Percentiles rank a stretch among this genome's conserved stretches.
Conservation (phyloP, 2,797 vertebrate genomes). For the Crocodylus rhombifer region DNA sequence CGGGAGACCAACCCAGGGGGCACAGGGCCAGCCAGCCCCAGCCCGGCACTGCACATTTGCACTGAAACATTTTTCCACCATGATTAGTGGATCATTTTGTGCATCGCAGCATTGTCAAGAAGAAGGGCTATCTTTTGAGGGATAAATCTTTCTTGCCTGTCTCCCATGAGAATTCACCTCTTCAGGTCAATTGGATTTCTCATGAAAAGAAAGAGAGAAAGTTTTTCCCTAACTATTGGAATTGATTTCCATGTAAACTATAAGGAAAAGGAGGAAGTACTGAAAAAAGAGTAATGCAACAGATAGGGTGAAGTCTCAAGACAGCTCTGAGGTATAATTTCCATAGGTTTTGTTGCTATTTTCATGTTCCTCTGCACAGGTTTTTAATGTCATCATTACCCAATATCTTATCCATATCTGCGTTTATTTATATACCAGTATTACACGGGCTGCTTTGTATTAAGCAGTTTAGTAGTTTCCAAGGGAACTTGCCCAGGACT, state of each 20-base stretch:
- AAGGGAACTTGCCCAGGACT: not conserved
- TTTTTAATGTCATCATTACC: not conserved
- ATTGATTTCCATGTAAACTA: not conserved
- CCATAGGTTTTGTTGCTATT: not conserved
- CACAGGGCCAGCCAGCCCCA: no score
- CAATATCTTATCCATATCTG: not conserved
- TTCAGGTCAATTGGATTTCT: not conserved
- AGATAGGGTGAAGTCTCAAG: not conserved
- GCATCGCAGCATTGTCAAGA: not conserved
- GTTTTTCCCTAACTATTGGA: not conserved
- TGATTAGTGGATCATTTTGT: not conserved
- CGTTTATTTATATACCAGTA: not conserved
- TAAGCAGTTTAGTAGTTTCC: not conserved
- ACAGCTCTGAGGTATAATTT: not conserved
- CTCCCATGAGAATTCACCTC: no score
- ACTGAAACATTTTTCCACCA: no score
- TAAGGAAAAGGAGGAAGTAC: not conserved
- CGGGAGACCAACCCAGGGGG: no score
- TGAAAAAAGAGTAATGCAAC: not conserved
- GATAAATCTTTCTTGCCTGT: not conserved
- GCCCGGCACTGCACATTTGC: no score
- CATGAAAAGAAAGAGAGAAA: not conserved
- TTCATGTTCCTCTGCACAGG: not conserved
- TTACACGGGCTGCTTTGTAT: not conserved
- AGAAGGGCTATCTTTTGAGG: not conserved